A percentile compares a stretch with the other conserved stretches of the same genome.
These are phyloP conservation scores for Leptinotarsa juncta DNA, from an alignment of 2,888 invertebrate genomes.

Conservation along the genomic window DNA sequence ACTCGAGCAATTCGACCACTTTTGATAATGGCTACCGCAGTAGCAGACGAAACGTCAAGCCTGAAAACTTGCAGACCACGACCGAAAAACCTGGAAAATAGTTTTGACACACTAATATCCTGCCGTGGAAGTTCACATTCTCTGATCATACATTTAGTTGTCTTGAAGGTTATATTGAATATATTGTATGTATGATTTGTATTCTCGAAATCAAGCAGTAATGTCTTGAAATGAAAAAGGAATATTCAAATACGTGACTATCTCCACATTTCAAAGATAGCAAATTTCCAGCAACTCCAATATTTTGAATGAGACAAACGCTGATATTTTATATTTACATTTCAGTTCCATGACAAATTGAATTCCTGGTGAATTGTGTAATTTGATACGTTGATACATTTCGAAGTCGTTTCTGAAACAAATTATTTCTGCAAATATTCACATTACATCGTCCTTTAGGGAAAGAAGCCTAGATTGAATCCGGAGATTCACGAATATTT, in stretches of 20 bases:
- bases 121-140: too few species aligned
- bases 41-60: too few species aligned
- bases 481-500: conserved; percentile 18
- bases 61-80: too few species aligned
- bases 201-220: too few species aligned
- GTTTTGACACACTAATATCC: too few species aligned
- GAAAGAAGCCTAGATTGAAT: conserved; percentile 15
- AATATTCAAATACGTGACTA: neutral
- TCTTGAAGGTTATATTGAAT: too few species aligned
- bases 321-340: conserved; percentile 10
- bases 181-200: too few species aligned
- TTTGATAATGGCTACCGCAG: too few species aligned
- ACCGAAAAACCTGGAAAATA: too few species aligned
- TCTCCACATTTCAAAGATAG: neutral
- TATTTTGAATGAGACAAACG: neutral
- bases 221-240: too few species aligned
- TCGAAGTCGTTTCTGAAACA: conserved; percentile 10
- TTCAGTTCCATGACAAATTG: conserved; percentile 25
- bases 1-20: too few species aligned
- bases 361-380: conserved; percentile 32
- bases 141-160: too few species aligned
- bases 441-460: conserved; percentile 21
- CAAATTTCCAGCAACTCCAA: neutral
- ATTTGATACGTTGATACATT: conserved; percentile 27
- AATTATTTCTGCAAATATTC: conserved; percentile 25